Conservation (phyloP, 1,140 invertebrate genomes). For the Lepidotrigona ventralis region DNA sequence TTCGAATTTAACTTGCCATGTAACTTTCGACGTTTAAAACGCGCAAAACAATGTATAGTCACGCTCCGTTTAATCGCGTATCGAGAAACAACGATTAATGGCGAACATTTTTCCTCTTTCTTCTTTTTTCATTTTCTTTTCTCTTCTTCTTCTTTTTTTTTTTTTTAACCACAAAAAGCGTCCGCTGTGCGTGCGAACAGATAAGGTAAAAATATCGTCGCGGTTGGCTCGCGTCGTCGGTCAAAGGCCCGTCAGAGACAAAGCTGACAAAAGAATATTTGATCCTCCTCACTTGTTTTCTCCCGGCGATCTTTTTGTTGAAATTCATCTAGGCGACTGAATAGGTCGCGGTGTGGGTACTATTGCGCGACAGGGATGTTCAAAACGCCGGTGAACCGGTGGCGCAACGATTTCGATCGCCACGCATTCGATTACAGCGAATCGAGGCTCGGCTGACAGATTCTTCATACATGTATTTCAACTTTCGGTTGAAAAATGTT, state of each 20-base stretch:
- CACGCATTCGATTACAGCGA: background rate
- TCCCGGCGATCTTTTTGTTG: background rate
- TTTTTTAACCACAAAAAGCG: background rate
- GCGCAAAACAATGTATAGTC: background rate
- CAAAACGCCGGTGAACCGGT: background rate
- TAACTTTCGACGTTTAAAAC: conserved; percentile 11
- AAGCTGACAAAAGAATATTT: conserved; percentile 38
- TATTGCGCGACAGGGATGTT: background rate
- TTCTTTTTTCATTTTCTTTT: background rate
- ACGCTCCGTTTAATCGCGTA: conserved; percentile 5
- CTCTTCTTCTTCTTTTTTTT: too few species aligned
- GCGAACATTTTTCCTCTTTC: background rate
- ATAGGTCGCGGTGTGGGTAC: background rate
- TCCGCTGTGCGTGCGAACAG: background rate
- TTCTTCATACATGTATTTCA: too few species aligned
- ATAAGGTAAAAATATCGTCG: conserved; percentile 26
- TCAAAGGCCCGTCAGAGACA: conserved; percentile 13
- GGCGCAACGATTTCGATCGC: background rate
- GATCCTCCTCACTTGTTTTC: conserved; percentile 12
- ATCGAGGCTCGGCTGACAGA: background rate
- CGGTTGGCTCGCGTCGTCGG: conserved; percentile 3
- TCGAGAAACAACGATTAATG: conserved; percentile 13
- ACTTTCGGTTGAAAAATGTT: too few species aligned
- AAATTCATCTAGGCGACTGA: background rate
- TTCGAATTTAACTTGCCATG: background rate